Conservation (phyloP, 2,113 vertebrate species). For the Sinosuthora webbiana region DNA sequence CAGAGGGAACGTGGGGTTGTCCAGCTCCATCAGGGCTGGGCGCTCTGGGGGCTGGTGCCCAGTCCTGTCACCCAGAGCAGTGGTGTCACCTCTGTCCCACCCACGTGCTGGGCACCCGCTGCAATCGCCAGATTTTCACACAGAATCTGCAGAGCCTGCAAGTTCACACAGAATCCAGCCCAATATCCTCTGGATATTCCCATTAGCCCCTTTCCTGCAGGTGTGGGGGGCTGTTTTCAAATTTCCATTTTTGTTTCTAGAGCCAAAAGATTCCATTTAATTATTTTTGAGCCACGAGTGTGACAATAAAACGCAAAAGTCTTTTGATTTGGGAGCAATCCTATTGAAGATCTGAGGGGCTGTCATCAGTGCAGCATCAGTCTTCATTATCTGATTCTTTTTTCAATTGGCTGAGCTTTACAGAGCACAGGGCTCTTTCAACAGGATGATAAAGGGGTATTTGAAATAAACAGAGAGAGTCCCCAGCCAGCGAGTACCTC, state of each 20-base stretch:
- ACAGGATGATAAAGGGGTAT: constrained; percentile 68
- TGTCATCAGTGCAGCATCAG: constrained; percentile 53
- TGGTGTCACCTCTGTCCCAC: background rate
- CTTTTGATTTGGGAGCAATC: constrained; percentile 73
- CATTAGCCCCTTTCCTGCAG: background rate
- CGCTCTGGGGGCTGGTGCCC: background rate
- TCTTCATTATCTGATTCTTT: constrained; percentile 71
- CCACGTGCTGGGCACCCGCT: background rate
- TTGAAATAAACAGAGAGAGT: constrained; percentile 71
- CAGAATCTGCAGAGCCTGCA: background rate
- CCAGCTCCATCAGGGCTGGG: background rate
- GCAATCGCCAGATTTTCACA: background rate
- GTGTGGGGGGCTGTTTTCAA: background rate
- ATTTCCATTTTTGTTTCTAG: constrained; percentile 33
- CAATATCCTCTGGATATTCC: background rate
- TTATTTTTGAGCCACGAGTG: constrained; percentile 54
- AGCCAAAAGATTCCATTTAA: constrained; percentile 49
- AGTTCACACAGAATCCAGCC: background rate
- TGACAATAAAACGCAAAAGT: constrained; percentile 58
- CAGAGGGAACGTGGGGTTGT: rapidly evolving
- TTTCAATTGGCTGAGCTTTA: constrained; percentile 67
- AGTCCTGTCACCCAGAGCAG: background rate
- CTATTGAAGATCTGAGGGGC: constrained; percentile 62
- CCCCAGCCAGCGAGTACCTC: constrained; percentile 59
- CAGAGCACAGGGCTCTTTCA: constrained; percentile 65